Evolutionary conservation across 2,888 invertebrate species (phyloP), one percentile per base, ranked within the genome.

Genomic region (Nomada flava): DNA sequence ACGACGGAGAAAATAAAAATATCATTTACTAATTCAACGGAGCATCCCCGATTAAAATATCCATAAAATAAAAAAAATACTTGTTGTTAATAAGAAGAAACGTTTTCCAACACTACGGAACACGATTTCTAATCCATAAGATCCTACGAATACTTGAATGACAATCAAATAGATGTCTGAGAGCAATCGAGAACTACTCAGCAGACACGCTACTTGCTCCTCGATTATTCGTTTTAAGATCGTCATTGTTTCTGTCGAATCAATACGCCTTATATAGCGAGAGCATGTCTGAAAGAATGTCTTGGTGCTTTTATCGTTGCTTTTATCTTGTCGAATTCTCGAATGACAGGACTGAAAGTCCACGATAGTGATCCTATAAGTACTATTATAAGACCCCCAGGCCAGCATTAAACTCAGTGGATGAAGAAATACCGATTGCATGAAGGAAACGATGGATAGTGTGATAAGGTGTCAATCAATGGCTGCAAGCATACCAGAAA

Each of bases 391-490:
- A 36, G 36, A 18, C 52, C 23, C 15, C 10, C n/a, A 0, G n/a
- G 10, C 10, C 42, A 0, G n/a, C 47, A 26, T 4, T 36, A 36
- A 36, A 36, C 36, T 72, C 59, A 63, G 62, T 72, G 23, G 62
- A 18, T 72, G 53, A 63, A 63, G 52, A 72, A 63, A 72, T 53
- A n/a, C 18, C 63, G 4, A 63, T 53, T 72, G 63, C 71, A 42
- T 36, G 53, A 23, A 13, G 1, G 47, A 13, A 42, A 18, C 29
- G 62, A 63, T 72, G 53, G 53, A 72, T 26, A 42, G 42, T 18
- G 23, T 53, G 71, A 72, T 72, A 72, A 72, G 13, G 71, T 53
- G 71, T 72, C 71, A 63, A 53, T 44, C 71, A 62, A n/a, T 42
- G 42, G 10, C 23, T 42, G 23, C 18, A 53, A 63, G 42, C 20